A percentile compares a stretch with the other conserved stretches of the same genome.
These are phyloP conservation scores for Bacillus rossius DNA, from an alignment of 1,140 invertebrate species.

Conservation along the genomic window DNA sequence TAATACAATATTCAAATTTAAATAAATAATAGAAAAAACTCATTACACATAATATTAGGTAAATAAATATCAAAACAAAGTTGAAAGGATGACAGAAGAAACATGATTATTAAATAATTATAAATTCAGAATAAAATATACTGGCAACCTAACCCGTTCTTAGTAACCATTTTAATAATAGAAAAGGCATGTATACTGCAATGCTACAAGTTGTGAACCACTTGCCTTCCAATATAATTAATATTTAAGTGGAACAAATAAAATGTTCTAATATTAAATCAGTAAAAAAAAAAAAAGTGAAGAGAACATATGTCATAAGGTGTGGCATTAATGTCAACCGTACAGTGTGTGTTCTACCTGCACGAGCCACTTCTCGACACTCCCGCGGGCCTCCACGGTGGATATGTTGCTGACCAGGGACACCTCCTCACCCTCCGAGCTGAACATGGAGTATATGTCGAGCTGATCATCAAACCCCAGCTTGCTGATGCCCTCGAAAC, in stretches of 20 bases:
- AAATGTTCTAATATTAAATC: background rate
- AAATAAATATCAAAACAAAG: no score
- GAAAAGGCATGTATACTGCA: no score
- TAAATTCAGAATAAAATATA: no score
- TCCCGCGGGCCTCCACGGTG: slow-evolving; percentile 72
- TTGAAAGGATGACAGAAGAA: no score
- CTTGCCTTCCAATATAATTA: background rate
- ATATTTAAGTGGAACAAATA: background rate
- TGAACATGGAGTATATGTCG: slow-evolving; percentile 80
- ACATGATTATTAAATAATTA: no score
- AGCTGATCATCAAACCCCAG: slow-evolving; percentile 69
- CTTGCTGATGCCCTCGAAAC: slow-evolving; percentile 74
- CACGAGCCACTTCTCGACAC: slow-evolving; percentile 91
- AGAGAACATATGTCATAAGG: background rate
- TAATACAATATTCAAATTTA: no score
- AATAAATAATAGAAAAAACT: no score
- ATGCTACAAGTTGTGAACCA: background rate
- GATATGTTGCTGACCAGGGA: slow-evolving; percentile 63
- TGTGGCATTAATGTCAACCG: background rate
- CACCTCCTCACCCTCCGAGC: slow-evolving; percentile 77
- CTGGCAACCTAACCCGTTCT: no score
- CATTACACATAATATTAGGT: no score
- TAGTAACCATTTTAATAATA: no score
- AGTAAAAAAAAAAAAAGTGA: background rate
- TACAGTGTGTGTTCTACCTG: slow-evolving; percentile 42